These are phyloP conservation scores for Adelognathus sp. DNA, from an alignment of 2,888 invertebrate genomes.

Conservation along the genomic window DNA sequence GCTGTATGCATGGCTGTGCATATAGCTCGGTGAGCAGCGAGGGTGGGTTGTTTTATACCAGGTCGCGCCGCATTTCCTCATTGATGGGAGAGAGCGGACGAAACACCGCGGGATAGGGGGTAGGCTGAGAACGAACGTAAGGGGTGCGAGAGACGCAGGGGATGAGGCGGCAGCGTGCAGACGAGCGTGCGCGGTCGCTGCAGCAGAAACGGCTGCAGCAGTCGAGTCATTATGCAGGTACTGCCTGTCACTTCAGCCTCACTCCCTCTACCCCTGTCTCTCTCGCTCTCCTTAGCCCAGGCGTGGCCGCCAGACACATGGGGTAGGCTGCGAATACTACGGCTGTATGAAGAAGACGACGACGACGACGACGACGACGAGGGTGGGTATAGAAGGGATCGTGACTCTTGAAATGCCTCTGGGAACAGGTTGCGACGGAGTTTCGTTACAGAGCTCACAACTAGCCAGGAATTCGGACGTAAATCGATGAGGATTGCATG, in stretches of 20 bases:
- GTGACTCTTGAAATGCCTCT: slow-evolving; percentile 57
- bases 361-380: slow-evolving; percentile 37
- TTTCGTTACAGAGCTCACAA: slow-evolving; percentile 15
- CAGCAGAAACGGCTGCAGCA: slow-evolving; percentile 71
- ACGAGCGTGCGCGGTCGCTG: slow-evolving; percentile 70
- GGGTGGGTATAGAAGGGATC: slow-evolving; percentile 52
- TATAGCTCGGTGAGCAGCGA: too few species aligned
- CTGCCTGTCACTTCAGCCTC: slow-evolving; percentile 67
- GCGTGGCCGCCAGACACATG: slow-evolving; percentile 47
- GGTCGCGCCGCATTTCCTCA: slow-evolving; percentile 37
- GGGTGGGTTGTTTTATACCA: slow-evolving; percentile 21
- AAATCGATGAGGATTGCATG: slow-evolving; percentile 52
- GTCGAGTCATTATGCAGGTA: slow-evolving; percentile 76
- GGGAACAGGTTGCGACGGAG: slow-evolving; percentile 2
- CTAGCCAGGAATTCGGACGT: slow-evolving; percentile 53
- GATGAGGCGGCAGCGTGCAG: slow-evolving; percentile 26
- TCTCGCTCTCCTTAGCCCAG: slow-evolving; percentile 12
- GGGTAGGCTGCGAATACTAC: slow-evolving; percentile 25
- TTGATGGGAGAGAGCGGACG: slow-evolving; percentile 23
- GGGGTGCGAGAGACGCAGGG: slow-evolving; percentile 32
- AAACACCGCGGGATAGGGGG: neutral
- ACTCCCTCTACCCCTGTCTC: slow-evolving; percentile 59
- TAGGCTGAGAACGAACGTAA: neutral
- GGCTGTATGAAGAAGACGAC: slow-evolving; percentile 39
- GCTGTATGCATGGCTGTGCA: too few species aligned